Percentiles rank a stretch among this genome's conserved stretches.
These are phyloP conservation scores for Clamator glandarius DNA, from an alignment of 2,797 vertebrate species.

Conservation along the genomic window DNA sequence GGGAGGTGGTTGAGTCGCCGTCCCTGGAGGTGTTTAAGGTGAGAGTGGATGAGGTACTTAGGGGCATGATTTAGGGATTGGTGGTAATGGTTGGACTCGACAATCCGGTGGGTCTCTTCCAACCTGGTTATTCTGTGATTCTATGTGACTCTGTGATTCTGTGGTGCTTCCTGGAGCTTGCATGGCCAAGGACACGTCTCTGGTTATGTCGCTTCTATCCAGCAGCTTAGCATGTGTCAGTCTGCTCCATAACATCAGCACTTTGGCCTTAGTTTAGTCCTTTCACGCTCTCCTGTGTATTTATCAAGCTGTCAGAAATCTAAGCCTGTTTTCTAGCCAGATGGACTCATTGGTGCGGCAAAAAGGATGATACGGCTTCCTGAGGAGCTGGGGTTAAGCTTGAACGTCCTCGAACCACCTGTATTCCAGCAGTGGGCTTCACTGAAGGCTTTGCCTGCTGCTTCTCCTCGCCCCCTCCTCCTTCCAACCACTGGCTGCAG, in stretches of 20 bases:
- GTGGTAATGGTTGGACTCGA: no score
- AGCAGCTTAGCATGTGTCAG: neutral
- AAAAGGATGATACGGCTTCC: neutral
- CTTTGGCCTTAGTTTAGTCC: neutral
- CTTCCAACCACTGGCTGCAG: constrained; percentile 29
- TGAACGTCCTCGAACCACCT: neutral
- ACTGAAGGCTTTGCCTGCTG: neutral
- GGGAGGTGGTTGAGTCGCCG: no score
- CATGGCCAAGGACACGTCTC: accelerated
- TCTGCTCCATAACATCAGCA: neutral
- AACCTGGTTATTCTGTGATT: no score
- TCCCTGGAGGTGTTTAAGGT: no score
- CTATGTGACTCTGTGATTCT: no score
- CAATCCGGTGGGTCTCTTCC: no score
- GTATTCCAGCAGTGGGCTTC: neutral
- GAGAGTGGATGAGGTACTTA: no score
- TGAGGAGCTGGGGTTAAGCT: neutral
- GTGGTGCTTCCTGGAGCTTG: no score
- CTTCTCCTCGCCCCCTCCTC: constrained; percentile 10
- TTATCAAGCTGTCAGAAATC: neutral
- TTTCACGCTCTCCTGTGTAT: neutral
- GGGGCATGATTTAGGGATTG: no score
- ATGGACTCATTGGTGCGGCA: accelerated
- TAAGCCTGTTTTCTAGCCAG: neutral
- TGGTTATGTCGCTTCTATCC: neutral